phyloP scores from a whole-genome alignment of 1,140 invertebrate species.

The Polyergus mexicanus region DNA sequence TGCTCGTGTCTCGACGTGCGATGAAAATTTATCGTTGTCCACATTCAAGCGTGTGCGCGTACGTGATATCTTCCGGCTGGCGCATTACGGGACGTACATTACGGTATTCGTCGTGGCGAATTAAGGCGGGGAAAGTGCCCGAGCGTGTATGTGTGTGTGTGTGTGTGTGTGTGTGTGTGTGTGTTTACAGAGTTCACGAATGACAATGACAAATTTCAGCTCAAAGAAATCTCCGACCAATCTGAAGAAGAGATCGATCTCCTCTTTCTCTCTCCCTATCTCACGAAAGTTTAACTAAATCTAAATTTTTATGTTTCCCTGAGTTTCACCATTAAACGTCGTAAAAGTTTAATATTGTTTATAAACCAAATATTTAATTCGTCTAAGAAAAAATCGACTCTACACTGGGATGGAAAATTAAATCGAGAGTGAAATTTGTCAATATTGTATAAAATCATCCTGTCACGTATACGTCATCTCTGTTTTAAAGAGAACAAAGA shows the following conservation, averaged over 20 bases:
- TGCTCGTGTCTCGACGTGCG: constrained; percentile 61
- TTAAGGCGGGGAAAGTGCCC: constrained; percentile 5
- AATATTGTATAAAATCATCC: constrained; percentile 7
- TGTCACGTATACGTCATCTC: not conserved
- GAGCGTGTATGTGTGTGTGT: not conserved
- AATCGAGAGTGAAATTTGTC: constrained; percentile 25
- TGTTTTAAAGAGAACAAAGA: not conserved
- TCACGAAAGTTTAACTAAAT: not conserved
- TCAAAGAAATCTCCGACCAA: not conserved
- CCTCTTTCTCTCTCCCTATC: not conserved
- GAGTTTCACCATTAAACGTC: not conserved
- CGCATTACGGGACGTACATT: constrained; percentile 44
- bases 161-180: constrained; percentile 6
- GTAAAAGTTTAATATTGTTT: not conserved
- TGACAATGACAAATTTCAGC: constrained; percentile 52
- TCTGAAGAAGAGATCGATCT: not conserved
- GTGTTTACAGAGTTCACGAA: constrained; percentile 23
- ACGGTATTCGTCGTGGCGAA: constrained; percentile 30
- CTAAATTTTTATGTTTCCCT: not conserved
- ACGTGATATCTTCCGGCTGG: constrained; percentile 64
- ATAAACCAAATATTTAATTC: not conserved
- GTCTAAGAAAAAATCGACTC: not conserved
- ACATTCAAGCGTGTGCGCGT: constrained; percentile 72
- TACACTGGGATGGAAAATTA: not conserved
- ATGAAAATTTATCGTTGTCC: constrained; percentile 66